Conservation (phyloP, 2,888 invertebrate genomes). For the Priocnemis perturbator region DNA sequence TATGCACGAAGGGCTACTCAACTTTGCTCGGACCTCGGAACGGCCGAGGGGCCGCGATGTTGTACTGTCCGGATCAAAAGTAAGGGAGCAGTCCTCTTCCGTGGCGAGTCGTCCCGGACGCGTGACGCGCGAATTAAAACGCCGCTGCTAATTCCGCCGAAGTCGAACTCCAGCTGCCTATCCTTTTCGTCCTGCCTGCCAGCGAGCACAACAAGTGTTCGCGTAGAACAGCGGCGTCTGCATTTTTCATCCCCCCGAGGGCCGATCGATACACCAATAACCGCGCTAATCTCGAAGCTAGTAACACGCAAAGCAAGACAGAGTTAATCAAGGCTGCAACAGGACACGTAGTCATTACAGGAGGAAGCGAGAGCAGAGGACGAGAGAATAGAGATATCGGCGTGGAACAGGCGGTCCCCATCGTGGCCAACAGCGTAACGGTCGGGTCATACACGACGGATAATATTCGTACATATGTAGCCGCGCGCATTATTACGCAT, state of each 20-base stretch:
- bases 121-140: background rate
- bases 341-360: slow-evolving; percentile 11
- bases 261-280: slow-evolving; percentile 50
- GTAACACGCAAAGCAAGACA: slow-evolving; percentile 25
- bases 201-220: background rate
- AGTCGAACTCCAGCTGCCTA: no score
- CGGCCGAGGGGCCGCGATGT: slow-evolving; percentile 28
- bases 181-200: no score
- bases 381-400: slow-evolving; percentile 21
- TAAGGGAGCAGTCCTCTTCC: background rate
- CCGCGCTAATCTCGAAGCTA: slow-evolving; percentile 51
- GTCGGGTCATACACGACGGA: slow-evolving; percentile 44
- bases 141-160: no score
- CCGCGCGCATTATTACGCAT: slow-evolving; percentile 57
- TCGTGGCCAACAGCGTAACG: slow-evolving; percentile 43
- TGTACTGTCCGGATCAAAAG: slow-evolving; percentile 18
- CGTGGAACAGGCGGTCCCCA: slow-evolving; percentile 25
- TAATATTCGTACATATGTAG: slow-evolving; percentile 57
- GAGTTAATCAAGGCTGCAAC: background rate
- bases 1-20: slow-evolving; percentile 49
- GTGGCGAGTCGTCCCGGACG: background rate
- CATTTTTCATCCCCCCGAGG: slow-evolving; percentile 11
- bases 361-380: slow-evolving; percentile 7
- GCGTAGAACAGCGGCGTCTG: background rate
- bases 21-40: slow-evolving; percentile 39